These are phyloP conservation scores for Melitaea athalia DNA, from an alignment of 2,888 invertebrate genomes.

Conservation along the genomic window DNA sequence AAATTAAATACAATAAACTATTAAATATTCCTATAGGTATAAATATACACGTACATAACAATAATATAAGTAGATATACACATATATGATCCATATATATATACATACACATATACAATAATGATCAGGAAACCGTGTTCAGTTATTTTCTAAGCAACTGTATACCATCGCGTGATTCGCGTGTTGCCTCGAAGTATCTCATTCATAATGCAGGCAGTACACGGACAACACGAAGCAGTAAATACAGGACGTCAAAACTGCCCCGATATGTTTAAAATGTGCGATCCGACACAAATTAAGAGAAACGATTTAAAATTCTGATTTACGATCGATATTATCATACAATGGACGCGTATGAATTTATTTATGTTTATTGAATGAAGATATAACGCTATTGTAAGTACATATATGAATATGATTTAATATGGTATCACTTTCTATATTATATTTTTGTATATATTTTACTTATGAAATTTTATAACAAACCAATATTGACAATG, in stretches of 20 bases:
- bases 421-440: not conserved
- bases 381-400: conserved; percentile 41
- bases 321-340: conserved; percentile 69
- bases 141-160: conserved; percentile 16
- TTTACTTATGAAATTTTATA: not conserved
- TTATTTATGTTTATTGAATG: conserved; percentile 57
- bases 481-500: not conserved
- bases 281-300: conserved; percentile 64
- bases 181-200: conserved; percentile 18
- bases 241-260: conserved; percentile 52
- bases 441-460: not conserved
- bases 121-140: not conserved
- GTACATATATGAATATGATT: not conserved
- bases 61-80: too few species aligned
- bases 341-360: conserved; percentile 59
- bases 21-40: too few species aligned
- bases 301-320: conserved; percentile 61
- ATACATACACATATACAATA: too few species aligned
- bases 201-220: conserved; percentile 14
- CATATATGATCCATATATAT: too few species aligned
- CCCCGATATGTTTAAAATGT: conserved; percentile 57
- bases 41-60: too few species aligned
- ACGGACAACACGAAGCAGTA: conserved; percentile 44
- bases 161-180: conserved; percentile 22
- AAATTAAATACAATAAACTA: too few species aligned